Conservation (phyloP, 1,140 invertebrate species). For the Magallana gigas region DNA sequence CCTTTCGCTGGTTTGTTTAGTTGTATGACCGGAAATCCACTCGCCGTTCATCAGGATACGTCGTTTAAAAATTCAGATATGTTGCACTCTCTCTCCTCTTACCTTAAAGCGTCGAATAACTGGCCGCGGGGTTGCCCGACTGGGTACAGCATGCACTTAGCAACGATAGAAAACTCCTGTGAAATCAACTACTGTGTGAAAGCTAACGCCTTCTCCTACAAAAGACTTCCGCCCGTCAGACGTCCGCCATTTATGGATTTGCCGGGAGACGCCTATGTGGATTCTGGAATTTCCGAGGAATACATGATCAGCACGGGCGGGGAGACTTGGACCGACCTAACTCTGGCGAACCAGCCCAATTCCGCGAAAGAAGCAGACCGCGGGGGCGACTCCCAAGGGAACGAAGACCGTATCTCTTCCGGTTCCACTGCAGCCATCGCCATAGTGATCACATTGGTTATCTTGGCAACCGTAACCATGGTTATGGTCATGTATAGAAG, state of each 20-base stretch:
- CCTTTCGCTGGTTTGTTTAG: conserved; percentile 70
- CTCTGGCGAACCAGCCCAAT: not conserved
- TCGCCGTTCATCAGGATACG: conserved; percentile 46
- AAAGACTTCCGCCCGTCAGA: conserved; percentile 57
- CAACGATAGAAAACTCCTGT: conserved; percentile 64
- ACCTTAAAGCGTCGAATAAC: conserved; percentile 32
- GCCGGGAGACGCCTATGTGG: conserved; percentile 45
- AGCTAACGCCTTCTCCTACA: conserved; percentile 56
- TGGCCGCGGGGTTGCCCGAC: conserved; percentile 64
- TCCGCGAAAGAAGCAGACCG: not conserved
- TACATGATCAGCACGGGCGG: not conserved
- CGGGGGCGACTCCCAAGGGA: not conserved
- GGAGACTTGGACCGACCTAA: not conserved
- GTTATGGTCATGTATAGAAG: not conserved
- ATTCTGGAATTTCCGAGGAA: not conserved
- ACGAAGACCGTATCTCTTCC: not conserved
- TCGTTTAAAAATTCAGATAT: not conserved
- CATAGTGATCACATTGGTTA: not conserved
- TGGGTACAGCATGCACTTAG: conserved; percentile 70
- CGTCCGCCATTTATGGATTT: conserved; percentile 65
- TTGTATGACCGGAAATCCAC: conserved; percentile 67
- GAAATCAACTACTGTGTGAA: conserved; percentile 70
- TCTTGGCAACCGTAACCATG: not conserved
- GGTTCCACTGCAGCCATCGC: not conserved
- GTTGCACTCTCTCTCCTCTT: conserved; percentile 6